Evolutionary conservation across 2,888 invertebrate genomes (phyloP), one percentile per base, ranked within the genome.

Genomic region (Hydriomena furcata): DNA sequence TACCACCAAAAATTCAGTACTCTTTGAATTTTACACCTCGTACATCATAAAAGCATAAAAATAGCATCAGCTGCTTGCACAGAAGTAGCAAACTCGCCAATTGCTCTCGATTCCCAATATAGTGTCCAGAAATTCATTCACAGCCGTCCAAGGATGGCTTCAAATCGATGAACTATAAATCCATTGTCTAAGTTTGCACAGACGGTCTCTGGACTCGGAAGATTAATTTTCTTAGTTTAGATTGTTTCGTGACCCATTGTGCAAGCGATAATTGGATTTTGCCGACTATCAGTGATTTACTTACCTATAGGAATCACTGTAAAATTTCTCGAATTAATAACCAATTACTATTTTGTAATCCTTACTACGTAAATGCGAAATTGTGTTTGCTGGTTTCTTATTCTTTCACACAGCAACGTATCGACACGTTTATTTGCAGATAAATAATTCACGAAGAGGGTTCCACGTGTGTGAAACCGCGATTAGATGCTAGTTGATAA

Each of bases 171-270:
- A 86, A 87, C 84, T 87, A 87, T 88, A 89, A 89, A 87, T 88
- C 90, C 84, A 85, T 89, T 90, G 90, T 89, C 85, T 82, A 88
- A 89, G 89, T 89, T 89, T 86, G 83, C 82, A 82, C 86, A 86
- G 87, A 82, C 86, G 82, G 79, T 82, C 76, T 75, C 86, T 85
- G 85, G 87, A 87, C 87, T 84, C 82, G 71, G 88, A 85, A 89
- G 90, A 90, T 90, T 90, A 90, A 90, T 90, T 89, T 90, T 90
- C 90, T 90, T 88, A 90, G 90, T 90, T 90, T 85, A 84, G 87
- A 90, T 90, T 89, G 90, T 90, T 89, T 89, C 87, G 89, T 87
- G 87, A 87, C 87, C 89, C 84, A 88, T 89, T 90, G 90, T 90
- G 85, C 86, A 82, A 68, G 84, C 80, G 84, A 84, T 90, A 90